Base-by-base conservation (phyloP, 1,140 invertebrate species). In the Cardiocondyla obscurior region DNA sequence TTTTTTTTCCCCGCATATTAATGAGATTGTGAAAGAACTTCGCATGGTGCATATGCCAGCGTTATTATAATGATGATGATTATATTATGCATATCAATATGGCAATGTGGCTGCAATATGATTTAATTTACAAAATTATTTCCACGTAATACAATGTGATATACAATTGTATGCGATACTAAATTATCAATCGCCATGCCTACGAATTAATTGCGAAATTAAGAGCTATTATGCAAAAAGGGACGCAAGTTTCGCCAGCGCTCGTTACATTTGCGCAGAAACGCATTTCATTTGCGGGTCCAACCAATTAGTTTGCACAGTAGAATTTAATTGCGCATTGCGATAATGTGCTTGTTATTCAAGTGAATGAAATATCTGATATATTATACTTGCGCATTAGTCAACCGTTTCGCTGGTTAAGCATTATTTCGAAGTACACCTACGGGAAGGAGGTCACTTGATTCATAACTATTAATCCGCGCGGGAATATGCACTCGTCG, bases 161-260 rank as follows among this genome's bases (percentile, higher is more conserved):
- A 76, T 64, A 76, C 51, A 65, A 65, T 76, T 64, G 28, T 39
- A 30, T 33, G 25, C 30, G 8, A 36, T 76, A 65, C 30, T 46
- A 65, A 76, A 76, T 76, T 76, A 76, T 76, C 73, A 76, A 76
- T 76, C 58, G 39, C 2, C 19, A 14, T 25, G 42, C 10, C 58
- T 49, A 49, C 28, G 58, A 76, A 76, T 49, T 76, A 76, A 76
- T 76, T 76, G 73, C 58, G 10, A 76, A 76, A 76, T 76, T 76
- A 76, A 76, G 73, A 76, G 73, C 73, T 76, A 76, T 76, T 76
- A 76, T 64, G 58, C 44, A 62, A 76, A 76, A 76, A 76, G 73
- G 62, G 58, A 49, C 58, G 39, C 72, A 49, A 30, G 30, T 65
- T 36, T 22, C 19, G 58, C 4, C 28, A 28, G 57, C 36, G 57